Base-by-base conservation (phyloP, 2,797 vertebrate species). In the Crypturellus tataupa region DNA sequence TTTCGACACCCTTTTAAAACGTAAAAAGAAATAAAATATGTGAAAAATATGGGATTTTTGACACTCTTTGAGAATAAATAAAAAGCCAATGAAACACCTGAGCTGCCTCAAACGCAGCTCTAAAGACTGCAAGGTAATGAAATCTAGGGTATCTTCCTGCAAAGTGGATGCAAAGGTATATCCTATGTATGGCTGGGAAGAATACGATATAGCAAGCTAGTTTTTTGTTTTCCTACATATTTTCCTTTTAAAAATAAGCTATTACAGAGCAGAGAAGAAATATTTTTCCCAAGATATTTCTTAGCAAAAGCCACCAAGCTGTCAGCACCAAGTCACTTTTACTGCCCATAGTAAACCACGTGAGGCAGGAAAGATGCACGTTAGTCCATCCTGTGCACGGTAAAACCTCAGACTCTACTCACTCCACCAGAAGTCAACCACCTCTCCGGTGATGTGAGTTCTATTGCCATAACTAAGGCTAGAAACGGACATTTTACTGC, bases 401-500 rank as follows among this genome's bases (percentile, higher is more conserved):
- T 73, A 90, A 87, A 65, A 0, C 10, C 40, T 11, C 24, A 71
- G 80, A 73, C 23, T 19, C 11, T 40, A 91, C 95, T 85, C 65
- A 96, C 89, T 78, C 95, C 91, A 80, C 78, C 84, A 94, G 94
- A 95, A 90, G 71, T 85, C 92, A 91, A 75, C 65, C 86, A 4
- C 31, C 15, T 53, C 63, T 93, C 93, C 87, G 95, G 96, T 96
- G 94, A 95, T 75, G 90, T 91, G 95, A 95, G 91, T 40, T 55
- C 94, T 87, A 63, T 64, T 56, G 46, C 93, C 85, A 35, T 80
- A 96, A 97, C 96, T 85, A 94, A 95, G 95, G 73, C 90, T 88
- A 91, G 90, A 94, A 80, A 88, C 72, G 94, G 93, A 95, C 95
- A 95, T 94, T 94, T 96, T 95, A 95, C 42, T 21, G 75, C 91